Base-by-base conservation (phyloP, 2,113 vertebrate genomes). In the Tinamus guttatus region DNA sequence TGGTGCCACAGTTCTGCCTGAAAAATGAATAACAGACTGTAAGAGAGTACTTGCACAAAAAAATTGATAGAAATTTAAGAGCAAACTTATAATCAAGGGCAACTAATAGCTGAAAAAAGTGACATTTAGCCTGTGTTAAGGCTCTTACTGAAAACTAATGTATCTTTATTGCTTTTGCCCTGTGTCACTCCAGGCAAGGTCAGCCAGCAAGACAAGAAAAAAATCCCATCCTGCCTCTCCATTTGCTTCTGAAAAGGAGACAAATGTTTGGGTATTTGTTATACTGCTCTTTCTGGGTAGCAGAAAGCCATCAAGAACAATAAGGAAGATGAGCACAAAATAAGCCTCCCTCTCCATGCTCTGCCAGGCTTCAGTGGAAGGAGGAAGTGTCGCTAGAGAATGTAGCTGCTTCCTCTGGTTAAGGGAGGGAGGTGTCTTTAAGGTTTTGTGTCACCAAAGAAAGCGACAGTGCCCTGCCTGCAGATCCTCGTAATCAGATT, bases 1-100 rank as follows among this genome's bases (percentile, higher is more conserved):
- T 96, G 96, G 97, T 96, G 97, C 97, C 97, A 95, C 97, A 93
- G 95, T 97, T 97, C 97, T 98, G 97, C 97, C 92, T 94, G 89
- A 97, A 95, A 96, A 92, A 95, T 64, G 47, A 94, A 43, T 1
- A 21, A 65, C 73, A 85, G n/a, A 63, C 78, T 85, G 51, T 60
- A 76, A 74, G 63, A 52, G 24, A 91, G 64, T 70, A 38, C 67
- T 78, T 83, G 94, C 85, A 83, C 1, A 5, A 74, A 76, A 80
- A 70, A 59, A 52, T 76, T 88, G 59, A 60, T 36, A 60, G 65
- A 79, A 67, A 95, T 93, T 82, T 87, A 94, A 76, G 65, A 95
- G 56, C 68, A 94, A 97, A 94, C 88, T 84, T 89, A 77, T 84
- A 84, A 89, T 89, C 76, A 70, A 86, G 88, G 49, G 38, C 58